Conservation (phyloP, 2,797 vertebrate genomes). For the Notolabrus celidotus region DNA sequence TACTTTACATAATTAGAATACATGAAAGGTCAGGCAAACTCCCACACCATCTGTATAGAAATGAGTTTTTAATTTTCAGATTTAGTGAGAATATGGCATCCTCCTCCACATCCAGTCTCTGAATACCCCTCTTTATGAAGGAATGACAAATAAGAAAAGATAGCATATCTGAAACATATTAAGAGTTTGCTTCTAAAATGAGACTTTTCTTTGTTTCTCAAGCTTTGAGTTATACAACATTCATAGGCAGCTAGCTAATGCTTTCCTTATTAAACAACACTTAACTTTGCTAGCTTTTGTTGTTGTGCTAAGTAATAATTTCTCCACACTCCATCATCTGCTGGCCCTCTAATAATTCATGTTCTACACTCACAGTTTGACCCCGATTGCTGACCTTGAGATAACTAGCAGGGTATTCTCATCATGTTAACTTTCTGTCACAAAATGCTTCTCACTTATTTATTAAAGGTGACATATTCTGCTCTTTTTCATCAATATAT, state of each 20-base stretch:
- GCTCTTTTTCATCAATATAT: no score
- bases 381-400: no score
- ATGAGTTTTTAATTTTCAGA: slow-evolving; percentile 24
- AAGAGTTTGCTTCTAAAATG: neutral
- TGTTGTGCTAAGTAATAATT: no score
- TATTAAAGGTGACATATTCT: no score
- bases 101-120: neutral
- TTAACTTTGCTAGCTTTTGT: neutral
- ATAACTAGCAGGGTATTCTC: no score
- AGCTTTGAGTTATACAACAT: neutral
- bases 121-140: neutral
- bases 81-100: slow-evolving; percentile 14
- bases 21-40: slow-evolving; percentile 32
- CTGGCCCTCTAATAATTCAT: no score
- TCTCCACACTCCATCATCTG: no score
- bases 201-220: neutral
- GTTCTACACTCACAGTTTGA: no score
- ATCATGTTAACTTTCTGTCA: no score
- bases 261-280: neutral
- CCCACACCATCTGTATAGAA: slow-evolving; percentile 8
- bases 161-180: neutral
- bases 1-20: slow-evolving; percentile 22
- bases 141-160: neutral
- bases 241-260: neutral
- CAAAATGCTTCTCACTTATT: no score